A percentile compares a stretch with the other conserved stretches of the same genome.
These are phyloP conservation scores for Esox niger DNA, from an alignment of 2,113 vertebrate species.

Conservation along the genomic window DNA sequence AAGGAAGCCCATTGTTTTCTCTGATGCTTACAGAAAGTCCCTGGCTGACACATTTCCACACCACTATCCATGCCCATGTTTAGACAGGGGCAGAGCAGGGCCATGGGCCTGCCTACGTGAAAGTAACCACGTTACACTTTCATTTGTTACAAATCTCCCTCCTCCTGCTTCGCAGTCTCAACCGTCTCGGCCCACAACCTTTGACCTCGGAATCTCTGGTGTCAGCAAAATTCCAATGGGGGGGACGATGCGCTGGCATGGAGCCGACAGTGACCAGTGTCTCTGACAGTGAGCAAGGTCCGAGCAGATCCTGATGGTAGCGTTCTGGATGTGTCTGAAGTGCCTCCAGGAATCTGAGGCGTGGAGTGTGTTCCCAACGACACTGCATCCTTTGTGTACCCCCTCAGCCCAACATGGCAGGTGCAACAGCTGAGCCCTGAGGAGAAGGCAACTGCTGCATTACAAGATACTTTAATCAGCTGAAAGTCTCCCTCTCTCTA, in stretches of 20 bases:
- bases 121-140: slow-evolving; percentile 22
- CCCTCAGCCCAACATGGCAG: slow-evolving; percentile 37
- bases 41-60: slow-evolving; percentile 35
- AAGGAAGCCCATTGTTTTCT: slow-evolving; percentile 51
- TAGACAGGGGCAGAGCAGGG: slow-evolving; percentile 25
- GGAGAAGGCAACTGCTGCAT: slow-evolving; percentile 58
- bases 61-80: slow-evolving; percentile 32
- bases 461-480: neutral
- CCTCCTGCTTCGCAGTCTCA: slow-evolving; percentile 3
- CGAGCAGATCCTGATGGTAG: slow-evolving; percentile 1
- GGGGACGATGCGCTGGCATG: neutral
- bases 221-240: neutral
- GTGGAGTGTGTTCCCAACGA: slow-evolving; percentile 38
- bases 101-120: slow-evolving; percentile 19
- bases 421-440: slow-evolving; percentile 66
- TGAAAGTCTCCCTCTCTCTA: neutral
- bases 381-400: slow-evolving; percentile 65
- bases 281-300: neutral
- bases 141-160: neutral
- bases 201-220: neutral
- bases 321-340: slow-evolving; percentile 4
- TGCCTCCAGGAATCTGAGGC: slow-evolving; percentile 55
- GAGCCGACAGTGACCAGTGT: too few relatives aligned
- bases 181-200: neutral
- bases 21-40: slow-evolving; percentile 55